Evolutionary conservation across 2,888 invertebrate genomes (phyloP).

Genomic region (Eremobia ochroleuca): DNA sequence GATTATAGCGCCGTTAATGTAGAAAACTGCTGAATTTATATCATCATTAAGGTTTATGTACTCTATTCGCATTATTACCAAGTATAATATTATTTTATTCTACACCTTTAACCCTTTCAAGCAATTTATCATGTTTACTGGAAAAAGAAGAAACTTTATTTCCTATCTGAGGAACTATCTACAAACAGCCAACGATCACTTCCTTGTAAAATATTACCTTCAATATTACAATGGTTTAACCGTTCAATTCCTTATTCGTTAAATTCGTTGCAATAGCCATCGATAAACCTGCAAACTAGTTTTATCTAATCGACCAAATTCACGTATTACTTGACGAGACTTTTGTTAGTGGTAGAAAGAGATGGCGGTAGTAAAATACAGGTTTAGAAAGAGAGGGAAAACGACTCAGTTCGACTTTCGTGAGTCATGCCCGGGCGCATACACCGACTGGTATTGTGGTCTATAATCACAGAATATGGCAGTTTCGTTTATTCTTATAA

Average conservation of each 20-base stretch:
- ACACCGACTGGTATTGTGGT: conserved; percentile 72
- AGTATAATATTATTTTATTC: background rate
- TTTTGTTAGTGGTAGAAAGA: conserved; percentile 66
- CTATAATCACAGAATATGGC: conserved; percentile 57
- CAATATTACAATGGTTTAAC: conserved; percentile 39
- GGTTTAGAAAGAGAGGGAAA: conserved; percentile 79
- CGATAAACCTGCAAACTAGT: conserved; percentile 61
- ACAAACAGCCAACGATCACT: conserved; percentile 23
- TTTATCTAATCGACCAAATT: conserved; percentile 69
- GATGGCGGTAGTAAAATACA: conserved; percentile 71
- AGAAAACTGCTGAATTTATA: conserved; percentile 3
- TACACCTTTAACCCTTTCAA: conserved; percentile 10
- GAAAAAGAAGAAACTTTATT: conserved; percentile 17
- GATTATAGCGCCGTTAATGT: background rate
- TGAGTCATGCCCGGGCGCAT: conserved; percentile 85
- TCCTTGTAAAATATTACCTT: conserved; percentile 34
- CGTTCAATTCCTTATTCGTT: conserved; percentile 42
- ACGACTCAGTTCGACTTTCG: conserved; percentile 76
- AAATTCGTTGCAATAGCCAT: conserved; percentile 53
- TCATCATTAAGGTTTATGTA: background rate
- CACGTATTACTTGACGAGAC: conserved; percentile 69
- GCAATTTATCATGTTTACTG: conserved; percentile 25
- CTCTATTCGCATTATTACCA: background rate
- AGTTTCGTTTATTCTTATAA: conserved; percentile 23
- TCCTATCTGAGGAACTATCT: conserved; percentile 9